phyloP scores from a whole-genome alignment of 2,888 invertebrate genomes.

The Chouioia cunea region DNA sequence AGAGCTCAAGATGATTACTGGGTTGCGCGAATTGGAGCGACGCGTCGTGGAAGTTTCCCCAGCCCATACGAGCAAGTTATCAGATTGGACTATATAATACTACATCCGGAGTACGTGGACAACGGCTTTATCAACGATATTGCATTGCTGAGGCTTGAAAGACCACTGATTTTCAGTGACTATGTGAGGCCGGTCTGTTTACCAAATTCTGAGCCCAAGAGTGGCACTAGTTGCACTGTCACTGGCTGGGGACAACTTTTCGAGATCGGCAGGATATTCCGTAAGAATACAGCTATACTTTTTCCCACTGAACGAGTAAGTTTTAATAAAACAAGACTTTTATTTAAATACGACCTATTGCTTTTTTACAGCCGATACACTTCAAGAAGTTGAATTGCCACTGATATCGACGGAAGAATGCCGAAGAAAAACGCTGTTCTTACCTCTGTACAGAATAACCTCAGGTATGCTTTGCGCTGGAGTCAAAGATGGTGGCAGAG shows the following conservation, averaged over 20 bases:
- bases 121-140: constrained; percentile 85
- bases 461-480: constrained; percentile 89
- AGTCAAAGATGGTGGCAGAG: constrained; percentile 82
- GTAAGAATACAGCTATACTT: too few relatives aligned
- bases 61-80: constrained; percentile 82
- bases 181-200: constrained; percentile 77
- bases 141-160: constrained; percentile 76
- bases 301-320: not conserved
- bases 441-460: constrained; percentile 82
- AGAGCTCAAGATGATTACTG: constrained; percentile 82
- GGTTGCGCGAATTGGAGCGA: constrained; percentile 84
- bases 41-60: constrained; percentile 79
- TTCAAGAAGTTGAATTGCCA: constrained; percentile 86
- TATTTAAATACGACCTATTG: not conserved
- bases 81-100: constrained; percentile 75
- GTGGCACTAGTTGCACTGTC: constrained; percentile 80
- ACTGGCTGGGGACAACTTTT: constrained; percentile 87
- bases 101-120: constrained; percentile 82
- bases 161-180: constrained; percentile 74
- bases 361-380: constrained; percentile 76
- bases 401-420: constrained; percentile 84
- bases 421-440: constrained; percentile 78
- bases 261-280: constrained; percentile 83
- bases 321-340: constrained; percentile 6
- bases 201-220: constrained; percentile 74